Base-by-base conservation (phyloP, 2,888 invertebrate genomes). In the Eudemis profundana region DNA sequence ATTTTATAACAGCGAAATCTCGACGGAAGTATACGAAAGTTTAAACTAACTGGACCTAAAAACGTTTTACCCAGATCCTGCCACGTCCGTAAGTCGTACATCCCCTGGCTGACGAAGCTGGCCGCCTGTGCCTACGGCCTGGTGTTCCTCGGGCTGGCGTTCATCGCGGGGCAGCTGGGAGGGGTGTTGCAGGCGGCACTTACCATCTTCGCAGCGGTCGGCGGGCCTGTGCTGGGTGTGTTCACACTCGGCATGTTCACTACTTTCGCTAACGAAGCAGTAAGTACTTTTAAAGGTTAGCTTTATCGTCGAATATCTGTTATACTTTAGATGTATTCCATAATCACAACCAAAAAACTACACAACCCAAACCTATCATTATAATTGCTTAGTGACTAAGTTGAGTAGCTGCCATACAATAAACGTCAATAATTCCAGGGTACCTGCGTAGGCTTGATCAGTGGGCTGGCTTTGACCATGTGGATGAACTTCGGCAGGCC, bases 401-500 rank as follows among this genome's bases (percentile, higher is more conserved):
- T n/a, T n/a, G n/a, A n/a, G n/a, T n/a, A n/a, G n/a, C n/a, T 23
- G 23, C 5, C 23, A 23, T 10, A 33, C 33, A n/a, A 8, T 29
- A 17, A n/a, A 7, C 3, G 19, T 44, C 0, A 21, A 17, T 15
- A 38, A 14, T 56, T 87, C 7, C 84, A 95, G 95, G 97, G 97
- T 29, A 95, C 95, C 0, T 87, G 96, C 12, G 75, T 90, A 12
- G 97, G 95, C 0, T 84, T 96, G 2, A 53, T 95, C 0, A 75
- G 88, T 4, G 95, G 96, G 0, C 89, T 98, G 66, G 85, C 92
- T 0, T 79, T 96, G 61, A 94, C 95, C 0, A 90, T 97, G 47
- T 97, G 97, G 97, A 95, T 97, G 71, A 97, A 96, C 56, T 96
- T 98, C 80, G 97, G 97, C 0, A 94, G 94, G 3, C 95, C 97